Evolutionary conservation across 2,888 invertebrate species (phyloP).

Genomic region (Pollenia griseotomentosa): DNA sequence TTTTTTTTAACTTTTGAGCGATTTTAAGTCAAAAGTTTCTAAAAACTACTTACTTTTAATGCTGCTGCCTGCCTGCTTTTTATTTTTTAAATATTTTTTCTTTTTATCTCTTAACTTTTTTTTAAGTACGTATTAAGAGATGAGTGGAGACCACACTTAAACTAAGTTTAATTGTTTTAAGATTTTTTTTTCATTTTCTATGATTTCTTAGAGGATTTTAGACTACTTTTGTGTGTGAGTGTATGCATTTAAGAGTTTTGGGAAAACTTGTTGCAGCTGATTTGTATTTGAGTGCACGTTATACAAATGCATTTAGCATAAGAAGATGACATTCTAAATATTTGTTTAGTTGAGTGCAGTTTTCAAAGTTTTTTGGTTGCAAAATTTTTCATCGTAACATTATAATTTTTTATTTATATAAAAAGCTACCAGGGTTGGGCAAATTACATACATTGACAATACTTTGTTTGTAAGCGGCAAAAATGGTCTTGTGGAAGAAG

Average conservation of each 20-base stretch:
- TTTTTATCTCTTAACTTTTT: conserved; percentile 2
- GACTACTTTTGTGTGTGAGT: conserved; percentile 38
- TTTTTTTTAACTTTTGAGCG: conserved; percentile 45
- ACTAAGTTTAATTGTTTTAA: conserved; percentile 71
- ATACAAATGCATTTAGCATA: conserved; percentile 51
- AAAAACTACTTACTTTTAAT: conserved; percentile 37
- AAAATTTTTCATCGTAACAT: neutral
- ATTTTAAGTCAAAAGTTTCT: conserved; percentile 66
- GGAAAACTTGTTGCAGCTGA: conserved; percentile 66
- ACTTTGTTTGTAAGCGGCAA: no score
- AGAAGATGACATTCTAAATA: conserved; percentile 60
- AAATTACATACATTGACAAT: no score
- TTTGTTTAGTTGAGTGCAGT: conserved; percentile 61
- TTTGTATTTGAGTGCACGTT: conserved; percentile 56
- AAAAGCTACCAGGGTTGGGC: neutral
- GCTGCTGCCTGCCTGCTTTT: conserved; percentile 14
- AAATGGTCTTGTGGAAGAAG: no score
- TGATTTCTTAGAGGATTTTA: conserved; percentile 53
- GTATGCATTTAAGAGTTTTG: conserved; percentile 53
- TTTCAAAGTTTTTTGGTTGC: conserved; percentile 23
- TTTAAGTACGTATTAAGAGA: conserved; percentile 54
- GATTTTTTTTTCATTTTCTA: conserved; percentile 16
- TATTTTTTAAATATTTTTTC: neutral
- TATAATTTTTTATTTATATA: neutral
- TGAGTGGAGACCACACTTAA: conserved; percentile 69